Percentiles rank a stretch among this genome's conserved stretches.
Evolutionary conservation across 2,888 invertebrate species (phyloP).

Genomic region (Crepidodera aurea): DNA sequence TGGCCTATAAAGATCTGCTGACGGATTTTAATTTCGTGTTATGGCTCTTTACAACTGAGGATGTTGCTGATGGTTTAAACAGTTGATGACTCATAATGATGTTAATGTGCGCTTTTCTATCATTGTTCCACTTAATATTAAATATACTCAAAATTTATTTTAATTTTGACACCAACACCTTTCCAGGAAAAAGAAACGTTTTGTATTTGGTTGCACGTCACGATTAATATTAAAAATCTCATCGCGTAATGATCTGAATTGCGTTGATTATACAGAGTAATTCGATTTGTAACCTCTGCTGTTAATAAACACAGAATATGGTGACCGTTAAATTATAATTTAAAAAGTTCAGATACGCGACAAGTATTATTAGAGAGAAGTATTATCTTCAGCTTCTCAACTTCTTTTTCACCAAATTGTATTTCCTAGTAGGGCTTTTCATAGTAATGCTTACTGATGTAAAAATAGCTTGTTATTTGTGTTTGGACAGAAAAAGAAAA

Average conservation of each 20-base stretch:
- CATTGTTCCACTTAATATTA: conserved; percentile 17
- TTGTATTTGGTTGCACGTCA: neutral
- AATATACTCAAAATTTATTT: neutral
- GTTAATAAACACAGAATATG: no score
- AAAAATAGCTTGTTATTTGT: no score
- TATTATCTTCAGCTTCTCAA: no score
- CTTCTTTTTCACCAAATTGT: no score
- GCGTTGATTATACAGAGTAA: neutral
- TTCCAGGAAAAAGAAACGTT: neutral
- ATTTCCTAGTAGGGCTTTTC: no score
- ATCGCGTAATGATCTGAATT: neutral
- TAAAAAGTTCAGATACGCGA: no score
- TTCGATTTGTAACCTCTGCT: no score
- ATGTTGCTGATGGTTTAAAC: conserved; percentile 36
- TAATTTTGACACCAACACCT: conserved; percentile 4
- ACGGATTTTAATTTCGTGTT: conserved; percentile 9
- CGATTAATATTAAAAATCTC: no score
- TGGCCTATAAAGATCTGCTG: neutral
- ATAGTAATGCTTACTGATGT: no score
- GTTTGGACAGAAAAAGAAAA: no score
- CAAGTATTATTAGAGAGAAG: no score
- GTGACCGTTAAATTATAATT: no score
- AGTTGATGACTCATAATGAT: conserved; percentile 32
- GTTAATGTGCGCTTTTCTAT: conserved; percentile 25
- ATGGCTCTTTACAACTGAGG: conserved; percentile 25